A percentile compares a stretch with the other conserved stretches of the same genome.
Evolutionary conservation across 2,113 vertebrate species (phyloP).

Genomic region (Spea bombifrons): DNA sequence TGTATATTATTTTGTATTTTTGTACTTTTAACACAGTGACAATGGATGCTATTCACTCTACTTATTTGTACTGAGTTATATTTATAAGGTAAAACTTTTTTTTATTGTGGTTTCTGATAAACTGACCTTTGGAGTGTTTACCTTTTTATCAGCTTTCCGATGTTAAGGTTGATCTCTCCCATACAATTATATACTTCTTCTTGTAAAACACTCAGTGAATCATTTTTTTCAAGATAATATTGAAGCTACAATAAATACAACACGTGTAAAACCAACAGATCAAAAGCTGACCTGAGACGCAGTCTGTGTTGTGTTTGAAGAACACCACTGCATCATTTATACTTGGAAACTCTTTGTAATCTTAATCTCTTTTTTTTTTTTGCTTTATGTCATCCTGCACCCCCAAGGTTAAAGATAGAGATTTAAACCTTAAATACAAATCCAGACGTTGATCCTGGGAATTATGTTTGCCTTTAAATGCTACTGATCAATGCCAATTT

Average conservation of each 20-base stretch:
- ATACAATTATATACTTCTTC: constrained; percentile 56
- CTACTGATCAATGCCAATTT: constrained; percentile 86
- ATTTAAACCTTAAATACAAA: constrained; percentile 86
- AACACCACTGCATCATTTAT: constrained; percentile 72
- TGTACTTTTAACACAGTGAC: neutral
- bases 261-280: constrained; percentile 78
- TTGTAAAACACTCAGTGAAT: constrained; percentile 53
- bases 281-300: constrained; percentile 63
- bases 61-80: constrained; percentile 45
- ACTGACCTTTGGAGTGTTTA: constrained; percentile 67
- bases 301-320: constrained; percentile 66
- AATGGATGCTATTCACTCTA: neutral
- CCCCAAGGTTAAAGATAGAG: constrained; percentile 79
- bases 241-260: constrained; percentile 68
- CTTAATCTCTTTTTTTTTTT: constrained; percentile 74
- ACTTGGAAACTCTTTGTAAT: constrained; percentile 76
- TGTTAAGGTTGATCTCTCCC: constrained; percentile 54
- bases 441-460: constrained; percentile 80
- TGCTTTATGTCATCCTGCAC: constrained; percentile 74
- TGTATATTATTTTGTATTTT: neutral
- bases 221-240: constrained; percentile 64
- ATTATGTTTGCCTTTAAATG: constrained; percentile 85
- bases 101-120: constrained; percentile 54
- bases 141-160: constrained; percentile 60
- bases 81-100: constrained; percentile 52